Conservation (phyloP, 2,113 vertebrate genomes). For the Nothobranchius furzeri region DNA sequence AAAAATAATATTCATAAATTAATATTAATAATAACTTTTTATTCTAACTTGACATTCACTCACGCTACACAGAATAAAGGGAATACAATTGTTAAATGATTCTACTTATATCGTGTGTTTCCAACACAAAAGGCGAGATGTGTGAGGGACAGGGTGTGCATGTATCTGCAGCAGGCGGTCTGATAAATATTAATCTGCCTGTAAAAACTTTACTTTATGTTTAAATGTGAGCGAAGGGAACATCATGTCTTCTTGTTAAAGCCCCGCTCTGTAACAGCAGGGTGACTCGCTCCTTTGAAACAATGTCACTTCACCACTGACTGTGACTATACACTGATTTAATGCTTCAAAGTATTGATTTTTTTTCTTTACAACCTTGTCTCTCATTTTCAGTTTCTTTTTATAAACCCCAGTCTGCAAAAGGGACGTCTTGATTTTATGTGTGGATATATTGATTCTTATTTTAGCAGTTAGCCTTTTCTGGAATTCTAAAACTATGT, state of each 20-base stretch:
- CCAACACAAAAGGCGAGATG: neutral
- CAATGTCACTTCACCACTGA: conserved; percentile 33
- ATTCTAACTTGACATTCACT: neutral
- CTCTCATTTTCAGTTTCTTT: neutral
- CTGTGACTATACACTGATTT: conserved; percentile 12
- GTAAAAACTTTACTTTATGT: neutral
- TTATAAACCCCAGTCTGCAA: neutral
- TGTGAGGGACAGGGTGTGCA: neutral
- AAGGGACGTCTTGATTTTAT: neutral
- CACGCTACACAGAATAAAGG: neutral
- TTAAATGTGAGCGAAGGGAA: conserved; percentile 40
- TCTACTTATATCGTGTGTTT: neutral
- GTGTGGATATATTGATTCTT: neutral
- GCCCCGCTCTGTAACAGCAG: conserved; percentile 37
- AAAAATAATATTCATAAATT: too few species aligned
- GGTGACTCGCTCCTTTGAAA: conserved; percentile 35
- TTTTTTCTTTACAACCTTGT: neutral
- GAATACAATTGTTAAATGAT: neutral
- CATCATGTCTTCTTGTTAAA: conserved; percentile 43
- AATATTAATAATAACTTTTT: too few species aligned
- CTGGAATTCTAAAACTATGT: neutral
- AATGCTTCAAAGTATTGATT: conserved; percentile 14
- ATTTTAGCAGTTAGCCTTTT: neutral
- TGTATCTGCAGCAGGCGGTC: conserved; percentile 13
- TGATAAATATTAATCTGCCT: conserved; percentile 21